Percentiles rank a stretch among this genome's conserved stretches.
These are phyloP conservation scores for Synodontis membranacea DNA, from an alignment of 2,113 vertebrate species.

Conservation along the genomic window DNA sequence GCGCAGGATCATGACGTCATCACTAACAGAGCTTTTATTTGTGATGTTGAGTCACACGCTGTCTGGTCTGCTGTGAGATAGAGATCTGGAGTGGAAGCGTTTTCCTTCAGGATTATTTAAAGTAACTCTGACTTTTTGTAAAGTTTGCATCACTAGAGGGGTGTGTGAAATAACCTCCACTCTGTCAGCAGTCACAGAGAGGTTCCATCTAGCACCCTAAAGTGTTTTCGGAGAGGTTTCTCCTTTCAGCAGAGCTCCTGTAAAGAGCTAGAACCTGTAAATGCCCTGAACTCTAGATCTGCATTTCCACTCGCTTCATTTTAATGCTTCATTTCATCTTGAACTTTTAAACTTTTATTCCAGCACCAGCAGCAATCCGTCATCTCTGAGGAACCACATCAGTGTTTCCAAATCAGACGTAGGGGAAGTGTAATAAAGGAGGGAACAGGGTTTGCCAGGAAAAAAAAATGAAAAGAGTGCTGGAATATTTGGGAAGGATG, in stretches of 20 bases:
- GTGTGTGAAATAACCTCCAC: background rate
- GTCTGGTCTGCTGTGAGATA: too few species aligned
- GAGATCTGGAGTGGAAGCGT: too few species aligned
- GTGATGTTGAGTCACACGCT: too few species aligned
- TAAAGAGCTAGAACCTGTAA: background rate
- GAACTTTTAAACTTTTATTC: background rate
- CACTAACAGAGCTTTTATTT: background rate
- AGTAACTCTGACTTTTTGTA: background rate
- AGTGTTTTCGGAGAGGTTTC: background rate
- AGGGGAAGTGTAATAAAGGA: background rate
- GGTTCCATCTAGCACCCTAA: background rate
- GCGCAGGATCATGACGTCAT: background rate
- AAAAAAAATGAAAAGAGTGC: background rate
- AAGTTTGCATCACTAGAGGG: background rate
- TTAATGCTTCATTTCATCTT: background rate
- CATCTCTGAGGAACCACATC: background rate
- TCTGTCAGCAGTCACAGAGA: too few species aligned
- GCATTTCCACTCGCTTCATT: background rate
- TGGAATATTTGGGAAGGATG: background rate
- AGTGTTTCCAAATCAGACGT: background rate
- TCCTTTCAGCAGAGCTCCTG: background rate
- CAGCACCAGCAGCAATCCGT: background rate
- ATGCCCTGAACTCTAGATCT: background rate
- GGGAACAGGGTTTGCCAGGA: background rate
- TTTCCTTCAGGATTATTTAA: too few species aligned